A percentile compares a stretch with the other conserved stretches of the same genome.
Conservation (phyloP, 2,888 invertebrate genomes). For the Bimastos eiseni region DNA sequence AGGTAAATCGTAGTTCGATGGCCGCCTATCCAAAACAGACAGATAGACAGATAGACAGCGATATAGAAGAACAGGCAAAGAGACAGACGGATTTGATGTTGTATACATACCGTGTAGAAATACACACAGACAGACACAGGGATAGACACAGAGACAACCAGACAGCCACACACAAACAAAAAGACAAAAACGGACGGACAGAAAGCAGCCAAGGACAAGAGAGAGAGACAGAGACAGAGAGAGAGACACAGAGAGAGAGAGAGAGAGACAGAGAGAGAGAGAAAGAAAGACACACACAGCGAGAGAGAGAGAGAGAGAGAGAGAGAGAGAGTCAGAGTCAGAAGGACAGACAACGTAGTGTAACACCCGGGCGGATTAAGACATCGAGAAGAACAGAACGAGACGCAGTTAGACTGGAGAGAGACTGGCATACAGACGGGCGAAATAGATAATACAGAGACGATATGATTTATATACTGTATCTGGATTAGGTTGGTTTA, state of each 20-base stretch:
- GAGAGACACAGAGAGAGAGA: background rate
- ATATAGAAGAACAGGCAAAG: background rate
- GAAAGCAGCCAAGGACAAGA: too few species aligned
- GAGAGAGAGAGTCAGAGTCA: background rate
- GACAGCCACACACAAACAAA: background rate
- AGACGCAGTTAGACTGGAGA: background rate
- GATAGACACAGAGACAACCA: background rate
- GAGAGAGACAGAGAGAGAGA: background rate
- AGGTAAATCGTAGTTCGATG: background rate
- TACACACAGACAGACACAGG: background rate
- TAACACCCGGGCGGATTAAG: too few species aligned
- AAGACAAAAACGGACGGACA: background rate
- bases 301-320: background rate
- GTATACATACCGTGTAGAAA: background rate
- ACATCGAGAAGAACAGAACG: too few species aligned
- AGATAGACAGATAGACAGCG: background rate
- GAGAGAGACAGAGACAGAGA: background rate
- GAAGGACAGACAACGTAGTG: background rate
- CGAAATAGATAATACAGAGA: background rate
- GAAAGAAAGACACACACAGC: background rate
- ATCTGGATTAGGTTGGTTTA: background rate
- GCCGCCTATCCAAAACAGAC: background rate
- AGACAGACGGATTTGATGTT: background rate
- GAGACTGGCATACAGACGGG: background rate
- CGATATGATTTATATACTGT: too few species aligned